Evolutionary conservation across 37 sponge, comb jelly and placozoan species (phyloP).

Genomic region (Lycopodina hypogea): DNA sequence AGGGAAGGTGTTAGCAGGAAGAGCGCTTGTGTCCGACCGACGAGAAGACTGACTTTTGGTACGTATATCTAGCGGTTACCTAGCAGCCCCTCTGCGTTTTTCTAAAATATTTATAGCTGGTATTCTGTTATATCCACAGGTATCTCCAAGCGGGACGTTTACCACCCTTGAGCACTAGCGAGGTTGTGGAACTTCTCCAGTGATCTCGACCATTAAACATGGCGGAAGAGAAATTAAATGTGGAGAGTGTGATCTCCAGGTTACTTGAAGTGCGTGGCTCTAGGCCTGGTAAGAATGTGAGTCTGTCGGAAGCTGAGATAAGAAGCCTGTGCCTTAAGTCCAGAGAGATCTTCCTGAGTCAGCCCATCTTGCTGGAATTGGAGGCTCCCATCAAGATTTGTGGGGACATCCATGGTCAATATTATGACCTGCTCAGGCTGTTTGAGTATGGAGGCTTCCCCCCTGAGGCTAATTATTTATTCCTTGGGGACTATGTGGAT

Average conservation of each 20-base stretch:
- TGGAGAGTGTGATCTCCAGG: constrained; percentile 82
- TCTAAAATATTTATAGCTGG: too few relatives aligned
- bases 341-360: constrained; percentile 88
- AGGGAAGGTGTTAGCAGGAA: too few relatives aligned
- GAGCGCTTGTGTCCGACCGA: too few relatives aligned
- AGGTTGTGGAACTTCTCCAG: too few relatives aligned
- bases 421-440: constrained; percentile 87
- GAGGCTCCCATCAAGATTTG: constrained; percentile 94
- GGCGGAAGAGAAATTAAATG: constrained; percentile 67
- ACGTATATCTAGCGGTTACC: too few relatives aligned
- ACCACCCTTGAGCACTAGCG: too few relatives aligned
- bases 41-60: too few relatives aligned
- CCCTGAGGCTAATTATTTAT: constrained; percentile 93
- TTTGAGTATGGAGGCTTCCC: constrained; percentile 98
- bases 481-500: constrained; percentile 94
- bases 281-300: constrained; percentile 90
- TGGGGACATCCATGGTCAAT: constrained; percentile 96
- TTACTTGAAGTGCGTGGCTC: constrained; percentile 88
- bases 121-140: too few relatives aligned
- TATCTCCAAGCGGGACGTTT: too few relatives aligned
- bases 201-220: too few relatives aligned
- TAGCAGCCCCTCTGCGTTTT: too few relatives aligned
- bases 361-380: constrained; percentile 88
- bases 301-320: constrained; percentile 84
- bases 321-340: constrained; percentile 85